These are phyloP conservation scores for Hirundichthys speculiger DNA, from an alignment of 2,113 vertebrate genomes.

Conservation along the genomic window DNA sequence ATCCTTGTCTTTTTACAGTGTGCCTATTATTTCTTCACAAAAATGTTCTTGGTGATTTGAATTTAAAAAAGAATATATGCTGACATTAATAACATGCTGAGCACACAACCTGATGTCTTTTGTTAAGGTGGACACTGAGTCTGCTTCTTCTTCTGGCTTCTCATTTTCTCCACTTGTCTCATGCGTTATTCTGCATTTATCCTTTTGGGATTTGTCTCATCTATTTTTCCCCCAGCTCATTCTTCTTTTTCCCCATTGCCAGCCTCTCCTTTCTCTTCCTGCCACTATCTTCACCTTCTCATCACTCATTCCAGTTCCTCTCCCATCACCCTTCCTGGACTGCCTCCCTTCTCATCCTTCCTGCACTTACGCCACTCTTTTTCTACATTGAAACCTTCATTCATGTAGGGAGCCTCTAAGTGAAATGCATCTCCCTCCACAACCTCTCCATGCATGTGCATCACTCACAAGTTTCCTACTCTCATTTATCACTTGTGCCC, in stretches of 20 bases:
- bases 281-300: constrained; percentile 55
- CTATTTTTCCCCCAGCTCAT: constrained; percentile 31
- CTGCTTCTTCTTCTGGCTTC: constrained; percentile 17
- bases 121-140: constrained; percentile 1
- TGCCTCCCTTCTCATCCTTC: constrained; percentile 52
- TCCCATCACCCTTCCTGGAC: constrained; percentile 47
- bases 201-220: constrained; percentile 34
- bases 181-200: constrained; percentile 33
- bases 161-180: constrained; percentile 3
- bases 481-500: constrained; percentile 43
- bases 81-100: neutral
- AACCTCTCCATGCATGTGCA: constrained; percentile 31
- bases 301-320: constrained; percentile 61
- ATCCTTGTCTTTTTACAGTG: too few species aligned
- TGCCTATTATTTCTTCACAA: neutral
- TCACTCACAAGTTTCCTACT: constrained; percentile 5
- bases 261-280: constrained; percentile 31
- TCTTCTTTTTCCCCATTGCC: constrained; percentile 26
- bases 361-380: constrained; percentile 30
- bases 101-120: neutral
- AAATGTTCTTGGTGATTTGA: neutral
- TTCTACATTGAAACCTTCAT: constrained; percentile 27
- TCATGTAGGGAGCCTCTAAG: constrained; percentile 34
- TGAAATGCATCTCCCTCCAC: constrained; percentile 48
- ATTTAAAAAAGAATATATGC: neutral